A percentile compares a stretch with the other conserved stretches of the same genome.
phyloP scores from a whole-genome alignment of 1,140 invertebrate genomes.

The Harlomillsia oculata region DNA sequence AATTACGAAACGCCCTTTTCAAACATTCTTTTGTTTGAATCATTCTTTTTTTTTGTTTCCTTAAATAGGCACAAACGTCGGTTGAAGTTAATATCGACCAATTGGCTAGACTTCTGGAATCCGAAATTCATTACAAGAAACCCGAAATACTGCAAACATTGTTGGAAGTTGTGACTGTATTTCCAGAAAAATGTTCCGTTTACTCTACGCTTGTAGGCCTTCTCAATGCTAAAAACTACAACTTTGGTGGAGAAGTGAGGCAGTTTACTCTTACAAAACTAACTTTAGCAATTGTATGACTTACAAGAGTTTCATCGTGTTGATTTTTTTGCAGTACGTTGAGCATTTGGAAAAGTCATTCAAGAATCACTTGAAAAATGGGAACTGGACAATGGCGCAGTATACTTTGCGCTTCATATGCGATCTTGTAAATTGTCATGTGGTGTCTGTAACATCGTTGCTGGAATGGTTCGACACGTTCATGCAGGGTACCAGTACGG shows the following conservation, averaged over 20 bases:
- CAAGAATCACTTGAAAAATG: constrained; percentile 80
- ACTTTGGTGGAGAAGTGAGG: constrained; percentile 84
- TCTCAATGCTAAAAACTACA: constrained; percentile 94
- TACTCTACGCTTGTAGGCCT: constrained; percentile 93
- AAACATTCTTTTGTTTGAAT: no score
- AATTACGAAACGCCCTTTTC: no score
- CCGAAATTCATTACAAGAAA: constrained; percentile 83
- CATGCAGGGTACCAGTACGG: constrained; percentile 86
- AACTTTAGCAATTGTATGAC: not conserved
- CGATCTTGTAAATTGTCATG: constrained; percentile 94
- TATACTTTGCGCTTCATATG: constrained; percentile 83
- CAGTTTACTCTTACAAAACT: not conserved
- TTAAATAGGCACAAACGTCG: constrained; percentile 71
- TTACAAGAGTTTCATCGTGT: constrained; percentile 3
- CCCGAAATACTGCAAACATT: constrained; percentile 88
- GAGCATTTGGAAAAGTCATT: constrained; percentile 88
- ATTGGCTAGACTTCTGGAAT: constrained; percentile 84
- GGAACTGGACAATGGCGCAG: constrained; percentile 82
- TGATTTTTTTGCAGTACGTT: constrained; percentile 57
- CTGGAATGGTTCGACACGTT: constrained; percentile 86
- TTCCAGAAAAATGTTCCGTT: constrained; percentile 95
- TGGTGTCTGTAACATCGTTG: constrained; percentile 83
- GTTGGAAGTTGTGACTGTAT: constrained; percentile 84
- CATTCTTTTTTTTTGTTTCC: not conserved
- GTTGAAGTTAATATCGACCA: constrained; percentile 94